phyloP scores from a whole-genome alignment of 2,113 vertebrate species.

The Pedionomus torquatus region DNA sequence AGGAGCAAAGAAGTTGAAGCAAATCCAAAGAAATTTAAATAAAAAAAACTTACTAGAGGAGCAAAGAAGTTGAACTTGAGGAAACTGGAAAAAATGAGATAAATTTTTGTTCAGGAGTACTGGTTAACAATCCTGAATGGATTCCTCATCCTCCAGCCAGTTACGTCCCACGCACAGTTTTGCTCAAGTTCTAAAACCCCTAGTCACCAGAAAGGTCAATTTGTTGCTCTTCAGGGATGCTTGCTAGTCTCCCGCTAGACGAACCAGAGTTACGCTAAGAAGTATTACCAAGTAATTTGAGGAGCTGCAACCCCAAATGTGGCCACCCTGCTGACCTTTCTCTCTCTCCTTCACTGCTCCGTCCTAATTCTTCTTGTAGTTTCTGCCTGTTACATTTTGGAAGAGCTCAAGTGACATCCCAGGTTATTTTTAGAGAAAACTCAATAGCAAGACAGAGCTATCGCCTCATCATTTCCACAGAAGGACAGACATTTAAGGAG shows the following conservation, averaged over 20 bases:
- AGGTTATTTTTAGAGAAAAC: constrained; percentile 55
- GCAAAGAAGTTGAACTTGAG: neutral
- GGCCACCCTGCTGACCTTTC: neutral
- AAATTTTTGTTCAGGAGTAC: neutral
- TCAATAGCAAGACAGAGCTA: neutral
- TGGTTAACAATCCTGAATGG: neutral
- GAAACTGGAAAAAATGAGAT: neutral
- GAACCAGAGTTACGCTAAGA: neutral
- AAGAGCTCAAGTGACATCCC: constrained; percentile 23
- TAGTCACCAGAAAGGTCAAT: neutral
- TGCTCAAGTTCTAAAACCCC: neutral
- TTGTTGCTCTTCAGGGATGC: neutral
- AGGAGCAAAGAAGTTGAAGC: neutral
- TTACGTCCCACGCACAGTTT: neutral
- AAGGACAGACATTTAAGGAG: constrained; percentile 5
- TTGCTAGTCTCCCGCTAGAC: neutral
- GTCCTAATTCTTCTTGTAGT: constrained; percentile 18
- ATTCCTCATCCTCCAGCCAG: neutral
- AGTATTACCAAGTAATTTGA: neutral
- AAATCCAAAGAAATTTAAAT: neutral
- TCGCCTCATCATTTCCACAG: constrained; percentile 12
- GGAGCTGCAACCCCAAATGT: neutral
- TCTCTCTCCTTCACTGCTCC: neutral
- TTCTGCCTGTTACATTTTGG: constrained; percentile 31
- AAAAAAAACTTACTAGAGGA: neutral